Conservation (phyloP, 2,888 invertebrate species). For the Epiblema foenella region DNA sequence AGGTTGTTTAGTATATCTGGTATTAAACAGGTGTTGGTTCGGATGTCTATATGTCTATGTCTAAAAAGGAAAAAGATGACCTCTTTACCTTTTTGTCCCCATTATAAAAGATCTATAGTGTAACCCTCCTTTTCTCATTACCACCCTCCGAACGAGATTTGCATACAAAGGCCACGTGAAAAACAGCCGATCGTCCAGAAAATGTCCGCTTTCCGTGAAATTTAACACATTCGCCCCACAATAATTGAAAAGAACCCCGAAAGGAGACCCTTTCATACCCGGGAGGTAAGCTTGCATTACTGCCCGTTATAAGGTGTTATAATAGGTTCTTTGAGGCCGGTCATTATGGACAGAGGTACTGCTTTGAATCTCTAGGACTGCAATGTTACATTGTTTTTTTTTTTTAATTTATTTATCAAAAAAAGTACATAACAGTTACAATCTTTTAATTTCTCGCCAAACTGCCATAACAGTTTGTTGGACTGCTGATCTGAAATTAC, state of each 20-base stretch:
- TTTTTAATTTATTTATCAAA: no score
- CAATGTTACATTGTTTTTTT: slow-evolving; percentile 29
- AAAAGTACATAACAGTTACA: no score
- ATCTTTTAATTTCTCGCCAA: no score
- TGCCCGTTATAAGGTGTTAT: slow-evolving; percentile 27
- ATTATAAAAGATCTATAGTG: background rate
- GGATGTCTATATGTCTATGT: no score
- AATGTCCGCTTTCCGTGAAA: slow-evolving; percentile 70
- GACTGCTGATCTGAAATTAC: background rate
- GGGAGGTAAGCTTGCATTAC: slow-evolving; percentile 22
- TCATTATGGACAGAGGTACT: slow-evolving; percentile 67
- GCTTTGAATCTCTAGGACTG: slow-evolving; percentile 43
- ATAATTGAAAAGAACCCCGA: slow-evolving; percentile 66
- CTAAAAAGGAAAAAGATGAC: background rate
- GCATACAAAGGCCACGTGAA: slow-evolving; percentile 29
- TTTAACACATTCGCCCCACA: slow-evolving; percentile 73
- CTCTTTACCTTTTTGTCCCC: background rate
- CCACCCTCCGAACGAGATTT: slow-evolving; percentile 14
- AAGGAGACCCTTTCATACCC: slow-evolving; percentile 69
- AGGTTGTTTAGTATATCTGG: no score
- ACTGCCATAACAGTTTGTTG: no score
- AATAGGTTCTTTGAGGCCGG: slow-evolving; percentile 54
- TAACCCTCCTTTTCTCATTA: slow-evolving; percentile 21
- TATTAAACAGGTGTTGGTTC: no score
- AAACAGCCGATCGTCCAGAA: slow-evolving; percentile 36